These are phyloP conservation scores for Noctua fimbriata DNA, from an alignment of 2,888 invertebrate genomes.

Conservation along the genomic window DNA sequence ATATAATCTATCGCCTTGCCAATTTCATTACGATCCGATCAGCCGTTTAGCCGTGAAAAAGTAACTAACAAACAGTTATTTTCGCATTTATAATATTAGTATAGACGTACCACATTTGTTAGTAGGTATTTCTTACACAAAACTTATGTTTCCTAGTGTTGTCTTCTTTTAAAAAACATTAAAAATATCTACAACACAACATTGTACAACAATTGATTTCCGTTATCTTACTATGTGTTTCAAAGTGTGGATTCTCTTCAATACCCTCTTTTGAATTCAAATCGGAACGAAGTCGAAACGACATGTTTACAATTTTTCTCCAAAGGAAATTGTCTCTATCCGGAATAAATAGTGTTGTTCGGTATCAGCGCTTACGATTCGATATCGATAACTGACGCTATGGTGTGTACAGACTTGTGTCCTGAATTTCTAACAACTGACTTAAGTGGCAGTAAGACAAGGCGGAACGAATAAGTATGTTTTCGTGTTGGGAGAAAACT, in stretches of 20 bases:
- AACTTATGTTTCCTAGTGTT: background rate
- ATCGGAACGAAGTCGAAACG: constrained; percentile 56
- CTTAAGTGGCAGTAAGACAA: background rate
- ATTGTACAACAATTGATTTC: constrained; percentile 43
- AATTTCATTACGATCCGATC: too few species aligned
- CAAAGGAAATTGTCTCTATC: constrained; percentile 53
- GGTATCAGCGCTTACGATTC: constrained; percentile 37
- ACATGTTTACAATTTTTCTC: constrained; percentile 63
- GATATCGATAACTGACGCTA: constrained; percentile 23
- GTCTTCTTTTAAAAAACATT: background rate
- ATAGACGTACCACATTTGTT: too few species aligned
- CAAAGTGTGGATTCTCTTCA: constrained; percentile 32
- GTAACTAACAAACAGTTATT: too few species aligned
- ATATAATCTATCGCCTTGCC: too few species aligned
- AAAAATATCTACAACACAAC: constrained; percentile 1
- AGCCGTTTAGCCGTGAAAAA: too few species aligned
- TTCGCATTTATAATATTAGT: too few species aligned
- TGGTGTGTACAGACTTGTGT: constrained; percentile 10
- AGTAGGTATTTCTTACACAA: background rate
- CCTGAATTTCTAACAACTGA: constrained; percentile 22
- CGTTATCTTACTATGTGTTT: constrained; percentile 21
- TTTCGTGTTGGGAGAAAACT: background rate
- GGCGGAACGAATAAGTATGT: background rate
- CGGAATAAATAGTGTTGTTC: constrained; percentile 50
- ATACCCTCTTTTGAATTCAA: constrained; percentile 54